Percentiles rank a stretch among this genome's conserved stretches.
phyloP scores from a whole-genome alignment of 2,797 vertebrate genomes.

The Pantherophis vulpinus region DNA sequence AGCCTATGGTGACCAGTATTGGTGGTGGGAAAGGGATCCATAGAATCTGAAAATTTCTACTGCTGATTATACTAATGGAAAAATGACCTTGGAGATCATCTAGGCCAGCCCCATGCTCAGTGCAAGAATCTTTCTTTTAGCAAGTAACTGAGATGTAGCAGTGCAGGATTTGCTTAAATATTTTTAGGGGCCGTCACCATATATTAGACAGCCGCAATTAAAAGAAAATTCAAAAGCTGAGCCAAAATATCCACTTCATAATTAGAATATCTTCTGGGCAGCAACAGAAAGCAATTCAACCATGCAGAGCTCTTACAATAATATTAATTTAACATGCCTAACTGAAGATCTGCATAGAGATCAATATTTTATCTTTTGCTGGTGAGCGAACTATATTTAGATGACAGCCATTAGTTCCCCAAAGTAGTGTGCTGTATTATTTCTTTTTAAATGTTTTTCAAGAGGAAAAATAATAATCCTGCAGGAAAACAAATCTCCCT shows the following conservation, averaged over 20 bases:
- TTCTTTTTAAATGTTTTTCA: not conserved
- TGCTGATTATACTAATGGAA: not conserved
- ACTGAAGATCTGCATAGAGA: not conserved
- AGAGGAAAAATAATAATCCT: not conserved
- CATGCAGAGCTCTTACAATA: not conserved
- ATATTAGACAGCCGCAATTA: not conserved
- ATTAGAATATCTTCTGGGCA: not conserved
- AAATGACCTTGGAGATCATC: not conserved
- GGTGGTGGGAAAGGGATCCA: not conserved
- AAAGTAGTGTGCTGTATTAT: not conserved
- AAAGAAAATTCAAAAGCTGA: not conserved
- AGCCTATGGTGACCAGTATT: not conserved
- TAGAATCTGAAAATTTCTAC: not conserved
- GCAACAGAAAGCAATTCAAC: not conserved
- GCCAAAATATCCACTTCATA: not conserved
- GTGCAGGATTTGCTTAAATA: not conserved
- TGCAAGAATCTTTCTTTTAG: not conserved
- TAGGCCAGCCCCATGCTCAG: not conserved
- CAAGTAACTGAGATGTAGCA: not conserved
- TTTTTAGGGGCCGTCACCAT: not conserved
- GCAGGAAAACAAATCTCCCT: not conserved
- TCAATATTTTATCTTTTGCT: conserved; percentile 20
- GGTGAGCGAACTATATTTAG: conserved; percentile 5
- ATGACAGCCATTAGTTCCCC: not conserved
- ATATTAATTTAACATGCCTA: not conserved